Base-by-base conservation (phyloP, 2,113 vertebrate genomes). In the Camelus bactrianus region DNA sequence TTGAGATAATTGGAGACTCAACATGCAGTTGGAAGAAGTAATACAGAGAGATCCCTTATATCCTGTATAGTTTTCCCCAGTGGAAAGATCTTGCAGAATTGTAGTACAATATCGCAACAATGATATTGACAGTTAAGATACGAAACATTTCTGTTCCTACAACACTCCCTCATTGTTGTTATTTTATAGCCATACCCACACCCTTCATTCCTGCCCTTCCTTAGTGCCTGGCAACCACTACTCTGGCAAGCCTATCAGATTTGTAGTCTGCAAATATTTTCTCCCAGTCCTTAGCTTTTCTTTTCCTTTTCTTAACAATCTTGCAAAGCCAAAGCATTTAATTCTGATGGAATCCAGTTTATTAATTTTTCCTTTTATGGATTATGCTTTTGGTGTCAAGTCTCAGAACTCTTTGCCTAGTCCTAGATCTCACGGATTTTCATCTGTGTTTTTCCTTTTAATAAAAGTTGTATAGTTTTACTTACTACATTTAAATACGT, bases 341-440 rank as follows among this genome's bases (percentile, higher is more conserved):
- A 60, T 96, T 87, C 77, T 81, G 38, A 35, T 91, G 15, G 91
- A 75, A 32, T 77, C 28, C 58, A 72, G 0, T 90, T 56, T 80
- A 65, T 72, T 22, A 56, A 0, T 89, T 77, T 87, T 87, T 83
- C 8, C 9, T 56, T 50, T 38, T 52, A 20, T 69, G 69, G 50
- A 76, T 88, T 32, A 28, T 75, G 30, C 32, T 50, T 95, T 52
- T 67, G 17, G 3, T 76, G n/a, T 82, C 30, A 42, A 50, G 38
- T 50, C 20, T 64, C 20, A 60, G 52, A 80, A 82, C n/a, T 60
- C n/a, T 73, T 64, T 93, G 28, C 50, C 30, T 75, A 75, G 89
- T 82, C 42, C 15, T 93, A n/a, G 35, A 56, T 75, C 52, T 69
- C 52, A 89, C 82, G 88, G 90, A 82, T 82, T 88, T 69, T 92